phyloP scores from a whole-genome alignment of 1,140 invertebrate species.

The Megathymus violae region DNA sequence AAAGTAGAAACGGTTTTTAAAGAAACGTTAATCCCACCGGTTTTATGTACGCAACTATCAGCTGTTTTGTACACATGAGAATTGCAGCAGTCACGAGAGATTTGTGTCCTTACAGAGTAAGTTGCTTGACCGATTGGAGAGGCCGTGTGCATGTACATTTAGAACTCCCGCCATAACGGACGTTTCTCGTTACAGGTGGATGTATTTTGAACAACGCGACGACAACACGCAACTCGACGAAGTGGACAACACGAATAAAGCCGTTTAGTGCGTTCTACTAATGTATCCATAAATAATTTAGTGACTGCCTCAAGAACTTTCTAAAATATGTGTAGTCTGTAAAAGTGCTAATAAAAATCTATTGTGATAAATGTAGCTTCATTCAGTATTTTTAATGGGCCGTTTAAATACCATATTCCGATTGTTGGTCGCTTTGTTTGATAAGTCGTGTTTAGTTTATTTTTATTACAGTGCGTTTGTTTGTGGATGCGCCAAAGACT shows the following conservation, averaged over 20 bases:
- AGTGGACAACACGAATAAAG: slow-evolving; percentile 64
- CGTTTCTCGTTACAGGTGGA: slow-evolving; percentile 63
- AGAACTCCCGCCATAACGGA: slow-evolving; percentile 9
- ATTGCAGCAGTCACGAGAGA: neutral
- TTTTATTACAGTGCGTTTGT: slow-evolving; percentile 50
- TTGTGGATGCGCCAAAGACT: slow-evolving; percentile 59
- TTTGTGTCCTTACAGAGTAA: slow-evolving; percentile 12
- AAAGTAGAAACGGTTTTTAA: neutral
- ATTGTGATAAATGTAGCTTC: slow-evolving; percentile 1
- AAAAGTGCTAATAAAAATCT: slow-evolving; percentile 33
- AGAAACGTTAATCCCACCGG: too few species aligned
- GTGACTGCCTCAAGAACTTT: slow-evolving; percentile 8
- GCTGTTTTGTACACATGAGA: slow-evolving; percentile 14
- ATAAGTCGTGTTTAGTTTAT: slow-evolving; percentile 46
- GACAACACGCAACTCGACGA: slow-evolving; percentile 68
- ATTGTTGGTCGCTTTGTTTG: slow-evolving; percentile 41
- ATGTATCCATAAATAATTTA: slow-evolving; percentile 24
- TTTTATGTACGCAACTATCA: neutral
- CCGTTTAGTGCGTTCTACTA: slow-evolving; percentile 48
- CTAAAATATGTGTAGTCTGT: slow-evolving; percentile 22
- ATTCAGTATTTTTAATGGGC: neutral
- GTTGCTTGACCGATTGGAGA: slow-evolving; percentile 15
- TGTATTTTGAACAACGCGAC: slow-evolving; percentile 73
- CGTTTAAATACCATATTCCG: neutral
- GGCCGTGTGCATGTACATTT: slow-evolving; percentile 17